Conservation (phyloP, 2,797 vertebrate species). For the Pangasius sanitwongsei region DNA sequence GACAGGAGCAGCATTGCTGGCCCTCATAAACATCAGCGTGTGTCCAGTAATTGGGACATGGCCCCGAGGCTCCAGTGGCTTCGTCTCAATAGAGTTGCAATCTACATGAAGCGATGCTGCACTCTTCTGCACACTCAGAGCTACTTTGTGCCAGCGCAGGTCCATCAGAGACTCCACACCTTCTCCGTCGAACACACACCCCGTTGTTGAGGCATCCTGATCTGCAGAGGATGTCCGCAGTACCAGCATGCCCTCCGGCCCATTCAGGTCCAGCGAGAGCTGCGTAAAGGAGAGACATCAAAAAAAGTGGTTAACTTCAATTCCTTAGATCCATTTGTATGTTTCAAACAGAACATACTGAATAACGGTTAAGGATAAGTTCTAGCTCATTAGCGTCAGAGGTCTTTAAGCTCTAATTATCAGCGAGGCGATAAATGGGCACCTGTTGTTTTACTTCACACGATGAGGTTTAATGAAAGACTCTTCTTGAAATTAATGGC, state of each 20-base stretch:
- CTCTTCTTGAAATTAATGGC: slow-evolving; percentile 38
- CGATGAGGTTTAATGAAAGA: slow-evolving; percentile 45
- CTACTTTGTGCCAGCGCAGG: slow-evolving; percentile 90
- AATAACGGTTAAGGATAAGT: slow-evolving; percentile 28
- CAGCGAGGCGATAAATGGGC: slow-evolving; percentile 29
- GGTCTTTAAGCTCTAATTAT: slow-evolving; percentile 41
- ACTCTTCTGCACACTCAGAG: slow-evolving; percentile 76
- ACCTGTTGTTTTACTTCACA: slow-evolving; percentile 40
- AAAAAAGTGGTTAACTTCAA: neutral
- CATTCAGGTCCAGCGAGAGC: slow-evolving; percentile 88
- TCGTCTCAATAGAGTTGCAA: slow-evolving; percentile 85
- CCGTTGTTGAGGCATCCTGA: slow-evolving; percentile 61
- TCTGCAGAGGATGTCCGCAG: slow-evolving; percentile 71
- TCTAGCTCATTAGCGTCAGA: slow-evolving; percentile 37
- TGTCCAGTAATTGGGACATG: slow-evolving; percentile 74
- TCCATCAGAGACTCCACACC: slow-evolving; percentile 85
- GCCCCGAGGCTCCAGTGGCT: slow-evolving; percentile 76
- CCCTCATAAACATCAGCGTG: slow-evolving; percentile 81
- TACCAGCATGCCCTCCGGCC: slow-evolving; percentile 82
- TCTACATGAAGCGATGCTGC: slow-evolving; percentile 85
- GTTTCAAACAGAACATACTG: neutral
- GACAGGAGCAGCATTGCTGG: slow-evolving; percentile 76
- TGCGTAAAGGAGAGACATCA: slow-evolving; percentile 61
- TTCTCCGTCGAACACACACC: slow-evolving; percentile 79
- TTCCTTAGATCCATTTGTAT: slow-evolving; percentile 13